Conservation (phyloP, 2,797 vertebrate species). For the Peromyscus melanophrys region DNA sequence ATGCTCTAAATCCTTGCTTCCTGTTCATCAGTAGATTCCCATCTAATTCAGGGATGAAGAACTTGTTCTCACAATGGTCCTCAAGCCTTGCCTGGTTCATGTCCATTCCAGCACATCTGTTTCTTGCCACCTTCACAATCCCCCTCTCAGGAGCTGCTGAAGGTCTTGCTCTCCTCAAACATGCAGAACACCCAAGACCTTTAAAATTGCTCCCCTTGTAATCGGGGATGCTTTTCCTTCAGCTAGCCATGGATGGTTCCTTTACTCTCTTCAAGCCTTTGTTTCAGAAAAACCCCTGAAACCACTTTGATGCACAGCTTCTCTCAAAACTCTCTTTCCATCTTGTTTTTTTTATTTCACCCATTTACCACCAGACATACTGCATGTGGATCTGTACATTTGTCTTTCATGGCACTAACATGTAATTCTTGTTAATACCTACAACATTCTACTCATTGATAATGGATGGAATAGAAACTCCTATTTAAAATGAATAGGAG, state of each 20-base stretch:
- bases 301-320: neutral
- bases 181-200: neutral
- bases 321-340: neutral
- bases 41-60: neutral
- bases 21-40: neutral
- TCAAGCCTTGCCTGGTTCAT: neutral
- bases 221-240: neutral
- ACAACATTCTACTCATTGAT: neutral
- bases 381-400: neutral
- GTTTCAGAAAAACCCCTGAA: neutral
- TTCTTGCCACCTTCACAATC: neutral
- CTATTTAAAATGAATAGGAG: conserved; percentile 9
- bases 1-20: neutral
- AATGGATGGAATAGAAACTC: conserved; percentile 1
- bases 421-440: neutral
- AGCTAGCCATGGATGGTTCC: neutral
- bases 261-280: neutral
- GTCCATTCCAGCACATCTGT: neutral
- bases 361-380: neutral
- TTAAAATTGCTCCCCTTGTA: neutral
- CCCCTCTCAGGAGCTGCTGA: neutral
- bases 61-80: neutral
- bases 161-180: neutral
- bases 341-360: neutral
- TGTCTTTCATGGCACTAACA: neutral